A percentile compares a stretch with the other conserved stretches of the same genome.
Conservation (phyloP, 2,888 invertebrate species). For the Heteromyza rotundicornis region DNA sequence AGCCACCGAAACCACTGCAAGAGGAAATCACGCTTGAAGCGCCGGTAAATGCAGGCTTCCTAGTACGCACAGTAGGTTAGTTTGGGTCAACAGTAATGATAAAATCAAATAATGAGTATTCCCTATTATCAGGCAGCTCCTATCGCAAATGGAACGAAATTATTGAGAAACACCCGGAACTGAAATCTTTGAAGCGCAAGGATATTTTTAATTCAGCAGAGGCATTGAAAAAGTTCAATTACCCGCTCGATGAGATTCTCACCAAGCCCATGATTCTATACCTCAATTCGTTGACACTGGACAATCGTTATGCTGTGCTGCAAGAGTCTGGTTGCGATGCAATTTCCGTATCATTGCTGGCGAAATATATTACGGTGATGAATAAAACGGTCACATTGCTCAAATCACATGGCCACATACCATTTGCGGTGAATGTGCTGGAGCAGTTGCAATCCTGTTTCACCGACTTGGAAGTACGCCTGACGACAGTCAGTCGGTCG, state of each 20-base stretch:
- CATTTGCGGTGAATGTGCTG: slow-evolving; percentile 57
- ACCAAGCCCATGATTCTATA: slow-evolving; percentile 67
- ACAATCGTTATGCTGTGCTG: slow-evolving; percentile 69
- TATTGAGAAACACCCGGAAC: slow-evolving; percentile 49
- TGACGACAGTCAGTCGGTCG: slow-evolving; percentile 23
- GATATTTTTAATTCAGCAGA: slow-evolving; percentile 48
- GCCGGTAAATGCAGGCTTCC: slow-evolving; percentile 38
- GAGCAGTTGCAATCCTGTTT: slow-evolving; percentile 53
- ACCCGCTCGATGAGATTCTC: slow-evolving; percentile 65
- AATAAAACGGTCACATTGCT: slow-evolving; percentile 56
- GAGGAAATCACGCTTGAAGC: slow-evolving; percentile 31
- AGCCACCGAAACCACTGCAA: not conserved
- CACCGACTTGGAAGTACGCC: slow-evolving; percentile 35
- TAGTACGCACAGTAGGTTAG: slow-evolving; percentile 40
- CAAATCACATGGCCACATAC: slow-evolving; percentile 60
- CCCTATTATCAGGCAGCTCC: slow-evolving; percentile 25
- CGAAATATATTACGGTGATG: slow-evolving; percentile 57
- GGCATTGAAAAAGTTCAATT: slow-evolving; percentile 55
- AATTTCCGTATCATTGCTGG: slow-evolving; percentile 58
- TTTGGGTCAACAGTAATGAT: not conserved
- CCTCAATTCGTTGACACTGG: slow-evolving; percentile 66
- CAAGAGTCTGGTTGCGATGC: slow-evolving; percentile 68
- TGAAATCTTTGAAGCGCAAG: slow-evolving; percentile 47
- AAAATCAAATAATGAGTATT: too few species aligned
- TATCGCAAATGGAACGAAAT: slow-evolving; percentile 44